These are phyloP conservation scores for Stomatorhinus walkeri DNA, from an alignment of 2,797 vertebrate species.

Conservation along the genomic window DNA sequence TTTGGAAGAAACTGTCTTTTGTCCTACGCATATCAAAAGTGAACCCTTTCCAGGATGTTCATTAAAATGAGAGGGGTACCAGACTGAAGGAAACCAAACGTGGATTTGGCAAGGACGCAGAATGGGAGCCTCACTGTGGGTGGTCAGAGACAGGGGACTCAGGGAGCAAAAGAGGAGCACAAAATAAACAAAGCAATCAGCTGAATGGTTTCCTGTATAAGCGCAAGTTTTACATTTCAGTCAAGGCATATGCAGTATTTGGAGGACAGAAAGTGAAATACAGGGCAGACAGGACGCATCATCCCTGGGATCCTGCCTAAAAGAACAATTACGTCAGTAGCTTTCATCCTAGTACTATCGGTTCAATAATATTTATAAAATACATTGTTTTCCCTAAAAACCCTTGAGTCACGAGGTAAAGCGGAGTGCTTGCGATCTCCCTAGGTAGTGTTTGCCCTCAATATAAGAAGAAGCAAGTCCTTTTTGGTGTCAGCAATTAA, in stretches of 20 bases:
- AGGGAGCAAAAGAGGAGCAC: background rate
- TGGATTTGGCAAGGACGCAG: background rate
- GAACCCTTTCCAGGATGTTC: background rate
- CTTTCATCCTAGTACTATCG: background rate
- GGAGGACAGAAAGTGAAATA: background rate
- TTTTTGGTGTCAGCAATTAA: conserved; percentile 20
- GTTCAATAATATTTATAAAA: background rate
- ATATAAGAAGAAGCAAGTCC: background rate
- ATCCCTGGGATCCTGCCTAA: background rate
- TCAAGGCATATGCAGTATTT: background rate
- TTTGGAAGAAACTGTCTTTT: background rate
- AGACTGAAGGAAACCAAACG: background rate
- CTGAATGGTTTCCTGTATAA: background rate
- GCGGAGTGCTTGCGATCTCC: background rate
- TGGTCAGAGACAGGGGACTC: background rate
- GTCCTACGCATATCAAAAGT: background rate
- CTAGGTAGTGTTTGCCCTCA: background rate
- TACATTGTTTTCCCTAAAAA: background rate
- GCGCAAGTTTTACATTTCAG: background rate
- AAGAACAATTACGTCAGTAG: background rate
- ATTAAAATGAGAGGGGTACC: background rate
- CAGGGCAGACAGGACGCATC: background rate
- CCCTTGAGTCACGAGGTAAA: background rate
- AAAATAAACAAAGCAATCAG: background rate
- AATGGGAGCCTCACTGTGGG: background rate